Base-by-base conservation (phyloP, 1,140 invertebrate genomes). In the Camponotus vicinus region DNA sequence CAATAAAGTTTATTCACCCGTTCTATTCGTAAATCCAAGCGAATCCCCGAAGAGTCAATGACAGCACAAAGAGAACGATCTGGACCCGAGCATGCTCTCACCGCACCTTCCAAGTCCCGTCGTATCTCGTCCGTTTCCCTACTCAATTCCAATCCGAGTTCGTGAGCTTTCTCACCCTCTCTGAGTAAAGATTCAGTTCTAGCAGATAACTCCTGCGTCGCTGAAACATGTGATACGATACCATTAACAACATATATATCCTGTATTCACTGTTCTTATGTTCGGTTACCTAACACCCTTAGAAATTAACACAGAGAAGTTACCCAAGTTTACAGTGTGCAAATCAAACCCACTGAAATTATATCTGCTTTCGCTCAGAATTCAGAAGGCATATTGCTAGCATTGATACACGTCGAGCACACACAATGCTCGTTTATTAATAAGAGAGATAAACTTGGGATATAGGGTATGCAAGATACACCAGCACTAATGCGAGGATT, bases 41-140 rank as follows among this genome's bases (percentile, higher is more conserved):
- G 96, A 71, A 97, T 93, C 27, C 96, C 96, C 49, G 96, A 94
- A 15, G 96, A 95, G 88, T 97, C 96, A 55, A 97, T 94, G 11
- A 96, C 96, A 42, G 97, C 96, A 92, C 97, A 97, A 4, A 97
- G 95, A 15, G 96, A 95, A 66, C 95, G 94, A 92, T 97, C 97
- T 86, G 96, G 96, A 5, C 92, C 82, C 18, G 93, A 92, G 89
- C 97, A 97, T 85, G 96, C 95, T 89, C 96, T 96, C 78, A 96
- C 95, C 64, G 96, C 92, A 78, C 93, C 93, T 70, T 96, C 96
- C 61, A 97, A 94, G 84, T 97, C 96, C 21, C 94, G 94, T 21
- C 95, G 93, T 59, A 97, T 94, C 82, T 97, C 96, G 85, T 96
- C 95, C 52, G 95, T 95, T 66, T 96, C 95, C 49, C 96, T 94